Base-by-base conservation (phyloP, 2,797 vertebrate species). In the Chelmon rostratus region DNA sequence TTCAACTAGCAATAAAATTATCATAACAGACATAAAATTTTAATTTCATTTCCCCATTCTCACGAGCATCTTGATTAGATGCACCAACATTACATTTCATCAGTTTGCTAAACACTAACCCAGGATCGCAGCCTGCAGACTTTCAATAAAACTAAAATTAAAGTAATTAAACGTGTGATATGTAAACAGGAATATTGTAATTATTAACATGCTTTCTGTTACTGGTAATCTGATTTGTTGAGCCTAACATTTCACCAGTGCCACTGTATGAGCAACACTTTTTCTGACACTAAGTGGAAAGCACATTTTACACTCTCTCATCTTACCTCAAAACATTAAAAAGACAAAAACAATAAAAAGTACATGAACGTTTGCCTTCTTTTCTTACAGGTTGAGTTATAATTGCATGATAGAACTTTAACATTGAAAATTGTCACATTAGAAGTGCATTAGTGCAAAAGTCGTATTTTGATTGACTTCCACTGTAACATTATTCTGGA, bases 1-100 rank as follows among this genome's bases (percentile, higher is more conserved):
- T 80, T 73, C 44, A 89, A 85, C 47, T 62, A 74, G 71, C 81
- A 88, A 86, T 90, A 78, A 80, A 83, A 90, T 70, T 21, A 85
- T 72, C 52, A 82, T 77, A 78, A 63, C 25, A 76, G 61, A 81
- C 70, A 82, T 81, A 47, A 79, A 90, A 86, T 87, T 68, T 47
- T 64, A 74, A 82, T 82, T 79, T 56, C 0, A 67, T 79, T 76
- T 74, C 61, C 46, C 59, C 46, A 40, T 78, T 82, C 70, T 85
- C 21, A 50, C 53, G 47, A 85, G 78, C 44, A 58, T 80, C 64
- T 28, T 84, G 68, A 86, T 81, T 83, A 81, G 49, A 77, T 68
- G 38, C 67, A 58, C 8, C 37, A 68, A 73, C 47, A 76, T 75
- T 44, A 40, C 31, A 58, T 80, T 72, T 73, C 59, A 73, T 78